Conservation (phyloP, 2,888 invertebrate genomes). For the Brachyopa scutellaris region DNA sequence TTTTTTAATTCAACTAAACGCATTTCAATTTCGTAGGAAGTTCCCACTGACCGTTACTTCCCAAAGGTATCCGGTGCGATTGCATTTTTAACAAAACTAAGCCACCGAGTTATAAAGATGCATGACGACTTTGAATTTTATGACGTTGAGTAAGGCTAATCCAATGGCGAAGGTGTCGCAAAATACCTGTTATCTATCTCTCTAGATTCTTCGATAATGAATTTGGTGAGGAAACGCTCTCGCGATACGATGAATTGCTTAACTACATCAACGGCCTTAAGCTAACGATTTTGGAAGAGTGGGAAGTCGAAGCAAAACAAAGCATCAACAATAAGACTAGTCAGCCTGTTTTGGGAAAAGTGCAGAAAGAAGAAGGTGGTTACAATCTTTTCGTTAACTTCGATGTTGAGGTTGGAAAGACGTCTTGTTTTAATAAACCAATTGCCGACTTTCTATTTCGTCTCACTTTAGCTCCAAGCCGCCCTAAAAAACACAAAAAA, state of each 20-base stretch:
- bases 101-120: constrained; percentile 84
- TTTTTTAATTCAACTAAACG: neutral
- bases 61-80: constrained; percentile 90
- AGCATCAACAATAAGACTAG: constrained; percentile 85
- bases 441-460: neutral
- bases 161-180: neutral
- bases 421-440: too few species aligned
- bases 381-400: constrained; percentile 86
- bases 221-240: constrained; percentile 77
- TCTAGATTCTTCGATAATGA: constrained; percentile 83
- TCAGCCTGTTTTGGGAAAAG: constrained; percentile 84
- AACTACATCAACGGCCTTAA: constrained; percentile 85
- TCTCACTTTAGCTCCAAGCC: constrained; percentile 84
- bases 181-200: neutral
- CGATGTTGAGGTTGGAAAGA: constrained; percentile 78
- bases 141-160: constrained; percentile 85
- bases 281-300: constrained; percentile 85
- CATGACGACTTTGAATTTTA: constrained; percentile 85
- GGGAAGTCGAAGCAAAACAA: constrained; percentile 86
- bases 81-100: constrained; percentile 88
- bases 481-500: constrained; percentile 92
- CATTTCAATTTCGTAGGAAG: constrained; percentile 77
- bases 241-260: constrained; percentile 85
- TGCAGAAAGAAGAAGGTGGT: neutral
- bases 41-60: constrained; percentile 86